Evolutionary conservation across 2,797 vertebrate genomes (phyloP), one percentile per base, ranked within the genome.

Genomic region (Oreochromis grahami): DNA sequence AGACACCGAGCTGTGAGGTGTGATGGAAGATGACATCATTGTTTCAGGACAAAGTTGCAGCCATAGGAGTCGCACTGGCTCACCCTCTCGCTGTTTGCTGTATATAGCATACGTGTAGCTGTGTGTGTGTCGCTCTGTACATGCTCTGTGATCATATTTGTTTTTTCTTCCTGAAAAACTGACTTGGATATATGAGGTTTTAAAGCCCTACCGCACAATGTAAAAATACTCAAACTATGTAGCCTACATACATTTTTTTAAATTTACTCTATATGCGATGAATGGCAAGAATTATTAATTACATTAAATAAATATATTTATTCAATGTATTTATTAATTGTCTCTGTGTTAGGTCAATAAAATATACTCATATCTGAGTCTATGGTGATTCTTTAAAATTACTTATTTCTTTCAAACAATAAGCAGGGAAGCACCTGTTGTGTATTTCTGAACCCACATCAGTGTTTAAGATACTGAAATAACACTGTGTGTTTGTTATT

Each of bases 1-100:
- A 87, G 86, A 82, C 86, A 58, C 82, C 8, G 79, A 81, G 91
- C 88, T 76, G 87, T 8, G 88, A 86, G 83, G 91, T 90, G 90
- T 55, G 87, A 89, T 86, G 79, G 91, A 91, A 85, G 92, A 94
- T 95, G 94, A 95, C 93, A 91, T 95, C 95, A 95, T 92, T 88
- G 92, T 94, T 94, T 92, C 79, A 38, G 91, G 93, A 94, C 93
- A 94, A 93, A 94, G 91, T 94, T 93, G 89, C 90, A 89, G 84
- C 88, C 86, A 79, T 32, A 48, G 81, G 88, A 92, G 89, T 89
- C 88, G 84, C 89, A 79, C 78, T 29, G 84, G 77, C 84, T 93
- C 77, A 1, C 81, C 55, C 52, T 34, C 26, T 21, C 50, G 24
- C 43, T 26, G 45, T 55, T 76, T 52, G 79, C 41, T 78, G 45